Conservation (phyloP, 2,113 vertebrate species). For the Chlorodrepanis virens region DNA sequence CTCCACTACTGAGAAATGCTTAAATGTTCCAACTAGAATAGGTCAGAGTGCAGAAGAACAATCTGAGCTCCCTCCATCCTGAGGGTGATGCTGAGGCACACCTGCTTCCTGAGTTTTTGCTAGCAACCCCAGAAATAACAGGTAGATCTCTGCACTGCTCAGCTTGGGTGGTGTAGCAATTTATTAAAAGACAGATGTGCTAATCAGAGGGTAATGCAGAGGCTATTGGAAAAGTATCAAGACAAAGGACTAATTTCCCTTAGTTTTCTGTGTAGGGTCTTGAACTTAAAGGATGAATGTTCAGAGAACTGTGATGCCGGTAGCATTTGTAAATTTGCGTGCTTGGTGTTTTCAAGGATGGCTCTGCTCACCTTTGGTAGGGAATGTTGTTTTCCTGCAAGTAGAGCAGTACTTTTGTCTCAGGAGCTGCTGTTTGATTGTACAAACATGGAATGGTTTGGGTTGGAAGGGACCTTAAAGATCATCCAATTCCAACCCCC, state of each 20-base stretch:
- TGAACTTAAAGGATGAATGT: background rate
- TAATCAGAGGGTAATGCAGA: background rate
- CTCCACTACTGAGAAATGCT: background rate
- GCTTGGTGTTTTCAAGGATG: background rate
- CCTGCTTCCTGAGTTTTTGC: background rate
- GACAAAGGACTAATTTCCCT: background rate
- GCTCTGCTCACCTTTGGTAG: background rate
- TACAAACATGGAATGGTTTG: background rate
- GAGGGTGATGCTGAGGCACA: background rate
- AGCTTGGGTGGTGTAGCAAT: background rate
- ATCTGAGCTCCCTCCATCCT: background rate
- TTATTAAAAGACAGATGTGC: background rate
- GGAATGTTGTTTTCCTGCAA: background rate
- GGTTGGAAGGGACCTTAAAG: background rate
- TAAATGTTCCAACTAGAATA: background rate
- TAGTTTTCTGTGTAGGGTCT: background rate
- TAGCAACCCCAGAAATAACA: background rate
- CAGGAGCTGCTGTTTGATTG: background rate
- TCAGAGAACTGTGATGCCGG: background rate
- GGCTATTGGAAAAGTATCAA: background rate
- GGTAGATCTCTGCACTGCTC: background rate
- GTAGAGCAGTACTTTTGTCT: background rate
- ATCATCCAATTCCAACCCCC: accelerated
- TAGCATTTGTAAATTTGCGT: background rate
- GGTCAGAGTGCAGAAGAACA: background rate